Evolutionary conservation across 1,140 invertebrate genomes (phyloP), one percentile per base, ranked within the genome.

Genomic region (Macrotrachela quadricornifera): DNA sequence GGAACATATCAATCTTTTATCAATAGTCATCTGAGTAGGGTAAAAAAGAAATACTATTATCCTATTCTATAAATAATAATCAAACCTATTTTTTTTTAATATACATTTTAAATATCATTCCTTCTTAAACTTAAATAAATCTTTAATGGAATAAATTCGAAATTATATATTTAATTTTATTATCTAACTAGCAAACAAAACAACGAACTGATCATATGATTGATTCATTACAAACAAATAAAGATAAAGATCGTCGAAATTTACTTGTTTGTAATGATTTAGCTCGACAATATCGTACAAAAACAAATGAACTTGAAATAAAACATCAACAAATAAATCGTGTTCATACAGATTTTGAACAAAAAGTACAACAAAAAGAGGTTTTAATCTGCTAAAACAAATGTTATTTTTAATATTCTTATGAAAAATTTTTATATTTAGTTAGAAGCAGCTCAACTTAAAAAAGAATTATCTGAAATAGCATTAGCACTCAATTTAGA

Each of bases 341-440:
- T 44, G 37, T 68, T 8, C 61, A 57, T 51, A 59, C 60, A 46
- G 66, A 68, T 44, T 68, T 59, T 61, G 64, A 68, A 50, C 48
- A 51, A n/a, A 66, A 64, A 57, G 59, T 68, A 55, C 64, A 60
- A 49, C 51, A 55, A 14, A 68, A 66, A 60, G 66, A 68, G 61
- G 66, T 46, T 30, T 30, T 2, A 2, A 4, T 65, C 53, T 30
- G 21, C 21, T 30, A 38, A 8, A 8, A 13, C 14, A 9, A 44
- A n/a, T n/a, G n/a, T n/a, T n/a, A n/a, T n/a, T n/a, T n/a, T n/a
- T n/a, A n/a, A n/a, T n/a, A 30, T 30, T 30, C 21, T 30, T 8
- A 30, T 30, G n/a, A n/a, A n/a, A n/a, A n/a, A n/a, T n/a, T n/a
- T n/a, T 30, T 4, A 4, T 8, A 30, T 30, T 4, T 30, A 30